Percentiles rank a stretch among this genome's conserved stretches.
Evolutionary conservation across 2,797 vertebrate genomes (phyloP).

Genomic region (Rhyacichthys aspro): DNA sequence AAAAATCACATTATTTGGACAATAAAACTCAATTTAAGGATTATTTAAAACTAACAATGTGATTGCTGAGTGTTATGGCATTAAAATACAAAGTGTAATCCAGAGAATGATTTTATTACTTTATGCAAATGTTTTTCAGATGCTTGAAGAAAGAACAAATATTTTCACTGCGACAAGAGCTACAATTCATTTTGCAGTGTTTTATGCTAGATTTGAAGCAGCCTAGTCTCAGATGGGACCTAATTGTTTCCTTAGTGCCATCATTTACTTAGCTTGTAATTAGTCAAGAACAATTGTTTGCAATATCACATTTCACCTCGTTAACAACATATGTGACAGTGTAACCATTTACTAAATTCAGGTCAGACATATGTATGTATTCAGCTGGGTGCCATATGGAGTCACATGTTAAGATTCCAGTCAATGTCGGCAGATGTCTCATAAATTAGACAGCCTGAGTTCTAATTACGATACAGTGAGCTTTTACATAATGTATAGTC

Average conservation of each 20-base stretch:
- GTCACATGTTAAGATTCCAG: conserved; percentile 19
- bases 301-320: conserved; percentile 34
- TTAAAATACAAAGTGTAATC: not conserved
- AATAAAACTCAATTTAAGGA: not conserved
- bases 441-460: conserved; percentile 26
- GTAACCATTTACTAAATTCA: not conserved
- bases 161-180: not conserved
- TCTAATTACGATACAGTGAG: conserved; percentile 36
- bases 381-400: conserved; percentile 9
- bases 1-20: not conserved
- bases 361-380: conserved; percentile 8
- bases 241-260: not conserved
- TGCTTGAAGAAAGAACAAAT: not conserved
- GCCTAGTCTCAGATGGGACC: not conserved
- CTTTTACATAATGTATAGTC: no score
- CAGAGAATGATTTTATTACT: no score
- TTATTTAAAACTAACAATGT: not conserved
- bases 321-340: conserved; percentile 11
- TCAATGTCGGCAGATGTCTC: conserved; percentile 21
- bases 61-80: not conserved
- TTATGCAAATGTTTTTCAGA: not conserved
- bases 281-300: conserved; percentile 16
- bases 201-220: not conserved
- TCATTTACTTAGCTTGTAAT: conserved; percentile 14
- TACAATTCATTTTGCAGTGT: not conserved